Evolutionary conservation across 2,113 vertebrate genomes (phyloP), one percentile per base, ranked within the genome.

Genomic region (Ceuthmochares aereus): DNA sequence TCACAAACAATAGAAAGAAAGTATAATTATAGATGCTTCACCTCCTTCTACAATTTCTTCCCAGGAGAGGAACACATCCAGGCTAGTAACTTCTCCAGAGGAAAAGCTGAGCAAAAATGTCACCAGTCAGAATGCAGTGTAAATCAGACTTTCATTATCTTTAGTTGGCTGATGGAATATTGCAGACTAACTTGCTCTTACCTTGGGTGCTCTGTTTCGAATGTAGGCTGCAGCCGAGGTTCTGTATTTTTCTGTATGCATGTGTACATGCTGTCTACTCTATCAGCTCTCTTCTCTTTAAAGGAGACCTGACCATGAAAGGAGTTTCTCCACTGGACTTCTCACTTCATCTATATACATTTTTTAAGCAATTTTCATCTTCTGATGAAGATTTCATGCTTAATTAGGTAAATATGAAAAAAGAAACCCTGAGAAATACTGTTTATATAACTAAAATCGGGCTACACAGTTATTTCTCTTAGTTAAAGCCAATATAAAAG

Each of bases 181-280:
- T 29, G 10, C 29, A n/a, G 2, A 0, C 49, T 21, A 14, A 85
- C 34, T 47, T 52, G 29, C 6, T 25, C 32, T 26, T 62, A 5
- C 21, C 74, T 84, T n/a, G 27, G 9, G 21, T 56, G 18, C 32
- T 55, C 11, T 36, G 6, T 26, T n/a, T 19, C 29, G 26, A n/a
- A 32, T 36, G 30, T 22, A 60, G 34, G 12, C 12, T 80, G 32
- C 26, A 47, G 26, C 4, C 29, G 10, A 47, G 34, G 6, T 34
- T 76, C 26, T 21, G 19, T 52, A 7, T 37, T 47, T 25, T 32
- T 84, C 19, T 64, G 9, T 45, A 54, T 2, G 3, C 7, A 3
- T 1, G 4, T 26, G 12, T 58, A 17, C 15, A 2, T 29, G 2
- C 6, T 19, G 6, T 16, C 42, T 58, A 3, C 12, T 40, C 0